Evolutionary conservation across 1,140 invertebrate genomes (phyloP).

Genomic region (Diachasma alloeum): DNA sequence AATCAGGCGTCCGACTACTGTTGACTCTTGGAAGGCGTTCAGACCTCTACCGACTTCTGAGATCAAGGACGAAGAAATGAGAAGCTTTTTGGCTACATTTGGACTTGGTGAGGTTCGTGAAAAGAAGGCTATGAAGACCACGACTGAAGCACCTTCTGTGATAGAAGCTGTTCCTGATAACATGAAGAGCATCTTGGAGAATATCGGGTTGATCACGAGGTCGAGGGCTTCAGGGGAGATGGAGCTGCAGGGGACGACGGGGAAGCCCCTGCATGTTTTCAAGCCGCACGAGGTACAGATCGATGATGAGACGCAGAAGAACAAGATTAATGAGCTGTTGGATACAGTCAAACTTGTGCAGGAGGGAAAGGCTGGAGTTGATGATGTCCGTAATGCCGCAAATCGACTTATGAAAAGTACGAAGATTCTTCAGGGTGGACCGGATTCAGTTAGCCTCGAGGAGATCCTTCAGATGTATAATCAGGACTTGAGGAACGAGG

Average conservation of each 20-base stretch:
- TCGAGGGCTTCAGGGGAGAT: slow-evolving; percentile 24
- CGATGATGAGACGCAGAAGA: slow-evolving; percentile 50
- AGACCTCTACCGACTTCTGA: slow-evolving; percentile 67
- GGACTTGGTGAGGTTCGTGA: slow-evolving; percentile 61
- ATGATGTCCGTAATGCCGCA: slow-evolving; percentile 53
- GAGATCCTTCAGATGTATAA: slow-evolving; percentile 57
- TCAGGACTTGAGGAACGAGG: slow-evolving; percentile 59
- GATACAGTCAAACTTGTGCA: slow-evolving; percentile 62
- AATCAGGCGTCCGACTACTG: slow-evolving; percentile 30
- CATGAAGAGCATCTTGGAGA: slow-evolving; percentile 64
- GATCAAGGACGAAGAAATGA: slow-evolving; percentile 66
- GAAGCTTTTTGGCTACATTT: slow-evolving; percentile 66
- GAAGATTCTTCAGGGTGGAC: slow-evolving; percentile 52
- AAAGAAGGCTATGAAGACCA: slow-evolving; percentile 52
- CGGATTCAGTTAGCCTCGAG: slow-evolving; percentile 60
- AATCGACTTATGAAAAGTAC: slow-evolving; percentile 52
- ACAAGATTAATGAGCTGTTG: slow-evolving; percentile 61
- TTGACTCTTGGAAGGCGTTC: slow-evolving; percentile 67
- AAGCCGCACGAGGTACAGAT: slow-evolving; percentile 58
- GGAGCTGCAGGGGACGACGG: neutral
- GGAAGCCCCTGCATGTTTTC: slow-evolving; percentile 55
- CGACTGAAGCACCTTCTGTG: slow-evolving; percentile 41
- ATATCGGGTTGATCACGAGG: slow-evolving; percentile 62
- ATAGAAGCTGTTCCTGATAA: slow-evolving; percentile 63
- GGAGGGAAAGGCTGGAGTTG: slow-evolving; percentile 53